These are phyloP conservation scores for Orientallactaga bullata DNA, from an alignment of 2,113 vertebrate species.

Conservation along the genomic window DNA sequence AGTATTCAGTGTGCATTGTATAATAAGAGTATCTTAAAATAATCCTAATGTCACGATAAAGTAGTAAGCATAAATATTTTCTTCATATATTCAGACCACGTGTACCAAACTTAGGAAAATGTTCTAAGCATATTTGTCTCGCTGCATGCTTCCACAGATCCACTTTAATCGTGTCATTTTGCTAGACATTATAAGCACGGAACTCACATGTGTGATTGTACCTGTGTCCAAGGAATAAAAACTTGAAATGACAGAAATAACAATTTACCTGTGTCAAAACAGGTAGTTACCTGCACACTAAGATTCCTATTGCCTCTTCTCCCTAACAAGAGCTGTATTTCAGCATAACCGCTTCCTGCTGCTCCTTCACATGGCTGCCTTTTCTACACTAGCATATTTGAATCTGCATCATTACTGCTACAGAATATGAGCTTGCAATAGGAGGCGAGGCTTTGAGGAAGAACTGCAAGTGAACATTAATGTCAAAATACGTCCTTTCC, in stretches of 20 bases:
- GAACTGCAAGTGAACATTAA: slow-evolving; percentile 44
- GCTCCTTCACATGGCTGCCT: slow-evolving; percentile 59
- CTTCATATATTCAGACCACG: background rate
- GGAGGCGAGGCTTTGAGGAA: slow-evolving; percentile 53
- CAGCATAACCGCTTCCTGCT: slow-evolving; percentile 57
- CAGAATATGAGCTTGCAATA: slow-evolving; percentile 59
- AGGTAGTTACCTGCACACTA: slow-evolving; percentile 67
- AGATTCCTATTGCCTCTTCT: slow-evolving; percentile 50
- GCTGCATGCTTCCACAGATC: background rate
- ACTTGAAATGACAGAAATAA: slow-evolving; percentile 67
- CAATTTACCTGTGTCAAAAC: slow-evolving; percentile 46
- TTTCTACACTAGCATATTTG: slow-evolving; percentile 12
- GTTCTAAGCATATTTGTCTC: background rate
- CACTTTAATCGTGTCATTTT: background rate
- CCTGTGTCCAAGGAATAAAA: background rate
- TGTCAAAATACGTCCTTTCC: slow-evolving; percentile 47
- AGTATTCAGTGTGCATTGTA: background rate
- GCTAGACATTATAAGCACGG: background rate
- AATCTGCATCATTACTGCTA: slow-evolving; percentile 48
- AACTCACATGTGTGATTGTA: background rate
- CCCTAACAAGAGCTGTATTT: slow-evolving; percentile 59
- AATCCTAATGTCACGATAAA: background rate
- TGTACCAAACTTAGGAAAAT: background rate
- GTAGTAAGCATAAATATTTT: background rate
- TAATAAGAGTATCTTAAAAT: background rate